Conservation (phyloP, 2,113 vertebrate genomes). For the Antennarius striatus region DNA sequence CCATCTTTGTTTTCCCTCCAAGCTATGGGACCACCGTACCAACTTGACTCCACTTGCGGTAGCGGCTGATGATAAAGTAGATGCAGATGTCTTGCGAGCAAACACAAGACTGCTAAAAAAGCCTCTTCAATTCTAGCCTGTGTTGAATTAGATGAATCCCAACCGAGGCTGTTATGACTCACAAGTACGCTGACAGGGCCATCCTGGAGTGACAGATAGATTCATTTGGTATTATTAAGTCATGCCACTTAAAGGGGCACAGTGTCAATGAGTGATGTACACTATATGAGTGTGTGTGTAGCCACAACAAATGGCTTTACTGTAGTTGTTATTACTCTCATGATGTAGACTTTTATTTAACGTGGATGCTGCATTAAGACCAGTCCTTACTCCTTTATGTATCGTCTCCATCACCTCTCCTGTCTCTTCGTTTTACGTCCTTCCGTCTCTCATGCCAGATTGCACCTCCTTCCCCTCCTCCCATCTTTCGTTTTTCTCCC, state of each 20-base stretch:
- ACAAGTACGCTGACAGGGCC: constrained; percentile 51
- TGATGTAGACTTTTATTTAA: constrained; percentile 58
- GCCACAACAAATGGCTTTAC: constrained; percentile 50
- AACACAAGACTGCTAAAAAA: constrained; percentile 58
- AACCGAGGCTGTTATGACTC: constrained; percentile 55
- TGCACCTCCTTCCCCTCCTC: constrained; percentile 5
- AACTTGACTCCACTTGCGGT: constrained; percentile 59
- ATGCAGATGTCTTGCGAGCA: constrained; percentile 71
- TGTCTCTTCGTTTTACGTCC: constrained; percentile 46
- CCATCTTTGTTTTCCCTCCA: constrained; percentile 42
- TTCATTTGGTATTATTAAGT: constrained; percentile 76
- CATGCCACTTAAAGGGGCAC: constrained; percentile 65
- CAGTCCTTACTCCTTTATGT: constrained; percentile 55
- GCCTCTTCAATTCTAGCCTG: constrained; percentile 51
- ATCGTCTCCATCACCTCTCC: constrained; percentile 45
- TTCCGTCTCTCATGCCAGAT: constrained; percentile 42
- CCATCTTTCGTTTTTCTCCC: constrained; percentile 30
- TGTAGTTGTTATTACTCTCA: constrained; percentile 51
- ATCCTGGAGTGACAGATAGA: constrained; percentile 69
- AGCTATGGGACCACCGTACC: constrained; percentile 57
- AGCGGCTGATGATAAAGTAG: constrained; percentile 69
- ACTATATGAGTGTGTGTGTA: constrained; percentile 4
- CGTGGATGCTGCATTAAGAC: constrained; percentile 51
- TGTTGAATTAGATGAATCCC: constrained; percentile 68
- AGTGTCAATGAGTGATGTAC: constrained; percentile 64